phyloP scores from a whole-genome alignment of 2,888 invertebrate species.

The Ochropleura leucogaster region DNA sequence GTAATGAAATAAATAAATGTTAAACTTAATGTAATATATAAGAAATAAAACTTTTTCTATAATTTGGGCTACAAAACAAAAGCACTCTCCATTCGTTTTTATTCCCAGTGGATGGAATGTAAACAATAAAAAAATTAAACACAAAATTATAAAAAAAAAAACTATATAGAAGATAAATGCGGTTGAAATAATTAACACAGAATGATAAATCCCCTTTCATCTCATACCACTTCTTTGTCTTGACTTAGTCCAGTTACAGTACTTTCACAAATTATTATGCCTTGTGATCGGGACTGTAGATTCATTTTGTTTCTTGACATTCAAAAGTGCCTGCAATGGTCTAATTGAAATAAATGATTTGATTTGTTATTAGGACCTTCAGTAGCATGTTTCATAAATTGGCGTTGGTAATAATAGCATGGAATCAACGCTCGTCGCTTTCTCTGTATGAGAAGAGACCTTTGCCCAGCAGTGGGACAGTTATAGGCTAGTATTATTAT shows the following conservation, averaged over 20 bases:
- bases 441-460: too few relatives aligned
- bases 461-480: too few relatives aligned
- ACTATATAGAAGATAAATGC: conserved; percentile 37
- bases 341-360: too few relatives aligned
- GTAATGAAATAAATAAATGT: conserved; percentile 1
- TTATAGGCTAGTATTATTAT: too few relatives aligned
- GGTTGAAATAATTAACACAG: conserved; percentile 7
- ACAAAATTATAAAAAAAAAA: conserved; percentile 8
- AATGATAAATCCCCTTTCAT: background rate
- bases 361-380: too few relatives aligned
- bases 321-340: too few relatives aligned
- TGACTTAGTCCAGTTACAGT: background rate
- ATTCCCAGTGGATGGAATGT: conserved; percentile 44
- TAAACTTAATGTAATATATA: background rate
- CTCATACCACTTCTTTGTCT: background rate
- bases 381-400: background rate
- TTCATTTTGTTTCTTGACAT: too few relatives aligned
- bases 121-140: conserved; percentile 21
- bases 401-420: conserved; percentile 2
- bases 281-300: too few relatives aligned
- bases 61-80: conserved; percentile 8
- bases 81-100: conserved; percentile 4
- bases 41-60: background rate
- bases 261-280: too few relatives aligned
- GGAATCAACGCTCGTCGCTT: background rate